Base-by-base conservation (phyloP, 2,888 invertebrate genomes). In the Spodoptera picta region DNA sequence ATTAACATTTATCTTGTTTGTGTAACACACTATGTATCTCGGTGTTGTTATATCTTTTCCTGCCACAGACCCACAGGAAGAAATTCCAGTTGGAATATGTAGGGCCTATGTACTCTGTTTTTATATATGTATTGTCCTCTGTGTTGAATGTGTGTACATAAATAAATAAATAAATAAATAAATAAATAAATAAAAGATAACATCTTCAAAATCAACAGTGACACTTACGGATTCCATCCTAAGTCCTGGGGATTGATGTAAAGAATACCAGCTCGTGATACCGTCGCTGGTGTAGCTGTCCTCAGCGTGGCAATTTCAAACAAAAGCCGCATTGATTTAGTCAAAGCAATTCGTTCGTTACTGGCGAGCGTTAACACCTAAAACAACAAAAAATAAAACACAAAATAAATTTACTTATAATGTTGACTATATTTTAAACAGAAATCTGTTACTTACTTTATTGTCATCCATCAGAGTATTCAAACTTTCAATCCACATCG, bases 381-480 rank as follows among this genome's bases (percentile, higher is more conserved):
- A 31, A 51, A 58, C 43, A 5, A 36, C 4, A 47, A 47, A 24
- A 24, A 19, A n/a, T 36, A 12, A 57, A 60, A 36, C 7, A 31
- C 7, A 48, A 58, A 42, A 14, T 36, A 31, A 45, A n/a, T 9
- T 41, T 19, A n/a, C 4, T 42, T 12, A 54, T 27, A 36, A 9
- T 36, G 9, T 9, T 36, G 36, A 36, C 6, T 36, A 36, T 5
- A 36, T 36, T 36, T 36, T 36, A 2, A 36, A 36, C 36, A 36
- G 36, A 36, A 36, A 36, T 27, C 27, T 61, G 12, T 14, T n/a
- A 73, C 77, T 60, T 70, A 97, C 97, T 95, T 99, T 99, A 89
- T 99, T 99, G 87, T 99, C 99, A 88, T 99, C 99, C 99, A 99
- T 99, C 19, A 99, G 96, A 3, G 99, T 99, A 87, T 99, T 99